Percentiles rank a stretch among this genome's conserved stretches.
Conservation (phyloP, 2,113 vertebrate genomes). For the Neofelis nebulosa region DNA sequence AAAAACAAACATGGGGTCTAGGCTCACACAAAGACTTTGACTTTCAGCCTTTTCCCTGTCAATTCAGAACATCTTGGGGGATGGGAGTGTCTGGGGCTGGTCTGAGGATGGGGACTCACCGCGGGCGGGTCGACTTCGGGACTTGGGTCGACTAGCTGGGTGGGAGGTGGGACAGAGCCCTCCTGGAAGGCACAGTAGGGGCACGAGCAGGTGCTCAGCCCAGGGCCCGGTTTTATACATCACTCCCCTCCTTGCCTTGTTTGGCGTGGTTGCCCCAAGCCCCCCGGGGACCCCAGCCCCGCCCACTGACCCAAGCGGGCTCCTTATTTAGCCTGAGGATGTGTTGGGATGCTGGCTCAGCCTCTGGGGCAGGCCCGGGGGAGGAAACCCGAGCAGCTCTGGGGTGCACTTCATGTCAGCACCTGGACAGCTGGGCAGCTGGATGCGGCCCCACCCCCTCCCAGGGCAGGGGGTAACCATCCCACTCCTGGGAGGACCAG, state of each 20-base stretch:
- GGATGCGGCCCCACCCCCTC: neutral
- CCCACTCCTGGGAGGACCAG: neutral
- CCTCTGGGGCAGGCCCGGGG: neutral
- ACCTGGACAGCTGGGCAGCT: conserved; percentile 3
- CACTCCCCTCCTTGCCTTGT: conserved; percentile 41
- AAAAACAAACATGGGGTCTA: neutral
- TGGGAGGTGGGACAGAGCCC: neutral
- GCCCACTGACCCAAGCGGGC: neutral
- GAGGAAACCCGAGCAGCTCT: neutral
- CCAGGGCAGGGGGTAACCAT: neutral
- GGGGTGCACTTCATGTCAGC: neutral
- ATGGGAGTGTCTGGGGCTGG: neutral
- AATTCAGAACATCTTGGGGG: neutral
- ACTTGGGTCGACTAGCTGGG: neutral
- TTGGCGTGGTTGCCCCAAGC: conserved; percentile 29
- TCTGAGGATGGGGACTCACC: neutral
- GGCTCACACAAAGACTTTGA: neutral
- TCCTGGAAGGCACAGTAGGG: neutral
- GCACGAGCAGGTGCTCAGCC: neutral
- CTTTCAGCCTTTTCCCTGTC: neutral
- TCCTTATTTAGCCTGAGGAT: conserved; percentile 53
- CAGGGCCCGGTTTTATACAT: conserved; percentile 44
- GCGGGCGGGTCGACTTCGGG: neutral
- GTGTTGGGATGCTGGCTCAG: conserved; percentile 56
- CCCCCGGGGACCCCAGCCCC: neutral